Base-by-base conservation (phyloP, 2,113 vertebrate species). In the Sinocyclocheilus grahami region DNA sequence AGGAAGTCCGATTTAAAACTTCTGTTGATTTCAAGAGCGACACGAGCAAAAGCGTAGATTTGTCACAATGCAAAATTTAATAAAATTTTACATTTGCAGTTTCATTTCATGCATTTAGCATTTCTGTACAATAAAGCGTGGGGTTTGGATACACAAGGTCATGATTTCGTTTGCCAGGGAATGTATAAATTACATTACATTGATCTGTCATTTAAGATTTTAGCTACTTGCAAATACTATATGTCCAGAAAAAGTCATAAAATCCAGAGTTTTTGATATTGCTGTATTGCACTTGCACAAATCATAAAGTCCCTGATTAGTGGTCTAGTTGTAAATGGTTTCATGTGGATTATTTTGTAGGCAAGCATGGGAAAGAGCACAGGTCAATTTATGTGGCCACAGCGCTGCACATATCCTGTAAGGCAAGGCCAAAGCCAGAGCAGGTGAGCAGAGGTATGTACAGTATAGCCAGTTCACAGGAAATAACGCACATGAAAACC, bases 401-500 rank as follows among this genome's bases (percentile, higher is more conserved):
- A n/a, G 71, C 2, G 20, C 39, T 46, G 71, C 71, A 74, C 72
- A 75, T 11, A 13, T 48, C 39, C 72, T 13, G 8, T 53, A 53
- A 16, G 46, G 14, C 75, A 51, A 18, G 74, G 46, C 6, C 75
- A 53, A 14, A 46, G 12, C 46, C 13, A 14, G 24, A 53, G 46
- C 75, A 53, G 75, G 48, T 77, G 46, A 51, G 24, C 75, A 27
- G 75, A 51, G 71, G 71, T 46, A n/a, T 46, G 71, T 46, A 75
- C 46, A 30, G 74, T 76, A 76, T 16, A 48, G 74, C 1, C 46
- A 4, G 16, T 53, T 27, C 24, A 30, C 75, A 51, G 75, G 75
- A 77, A 77, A 77, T 53, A 53, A 30, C 3, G 13, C 13, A 18
- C 75, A 77, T 77, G 75, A 53, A 77, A 77, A 51, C 75, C 75